These are phyloP conservation scores for Phrynosoma blainvillii DNA, from an alignment of 2,113 vertebrate genomes.

Conservation along the genomic window DNA sequence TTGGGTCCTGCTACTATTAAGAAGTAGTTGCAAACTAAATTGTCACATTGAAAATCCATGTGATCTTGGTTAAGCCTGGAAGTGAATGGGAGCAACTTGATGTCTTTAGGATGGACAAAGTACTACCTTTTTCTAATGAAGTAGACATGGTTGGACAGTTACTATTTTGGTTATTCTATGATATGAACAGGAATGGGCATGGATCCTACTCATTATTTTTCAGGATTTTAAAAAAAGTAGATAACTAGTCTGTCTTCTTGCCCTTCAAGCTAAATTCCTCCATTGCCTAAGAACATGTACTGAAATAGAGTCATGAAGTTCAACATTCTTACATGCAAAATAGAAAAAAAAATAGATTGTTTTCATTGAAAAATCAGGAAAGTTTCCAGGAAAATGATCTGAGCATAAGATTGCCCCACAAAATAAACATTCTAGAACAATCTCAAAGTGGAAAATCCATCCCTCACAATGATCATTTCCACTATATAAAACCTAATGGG, in stretches of 20 bases:
- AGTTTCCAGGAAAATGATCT: not conserved
- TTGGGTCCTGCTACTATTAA: not conserved
- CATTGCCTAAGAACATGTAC: not conserved
- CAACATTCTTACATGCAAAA: not conserved
- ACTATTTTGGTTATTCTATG: not conserved
- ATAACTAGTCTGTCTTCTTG: not conserved
- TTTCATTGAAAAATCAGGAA: not conserved
- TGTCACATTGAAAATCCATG: not conserved
- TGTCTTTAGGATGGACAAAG: not conserved
- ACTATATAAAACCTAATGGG: not conserved
- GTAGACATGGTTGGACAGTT: not conserved
- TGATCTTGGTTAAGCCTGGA: not conserved
- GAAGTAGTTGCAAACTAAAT: not conserved
- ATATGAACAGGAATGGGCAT: no score
- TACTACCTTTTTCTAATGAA: not conserved
- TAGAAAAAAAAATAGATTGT: not conserved
- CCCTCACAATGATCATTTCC: not conserved
- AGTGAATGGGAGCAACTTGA: not conserved
- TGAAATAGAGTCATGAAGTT: no score
- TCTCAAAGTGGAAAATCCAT: not conserved
- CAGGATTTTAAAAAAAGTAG: not conserved
- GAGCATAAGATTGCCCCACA: not conserved
- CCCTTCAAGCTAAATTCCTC: not conserved
- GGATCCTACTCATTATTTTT: not conserved
- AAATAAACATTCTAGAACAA: not conserved